Conservation (phyloP, 30 jellyfish, hydroid and myxozoan genomes). For the Haliclystus octoradiatus region DNA sequence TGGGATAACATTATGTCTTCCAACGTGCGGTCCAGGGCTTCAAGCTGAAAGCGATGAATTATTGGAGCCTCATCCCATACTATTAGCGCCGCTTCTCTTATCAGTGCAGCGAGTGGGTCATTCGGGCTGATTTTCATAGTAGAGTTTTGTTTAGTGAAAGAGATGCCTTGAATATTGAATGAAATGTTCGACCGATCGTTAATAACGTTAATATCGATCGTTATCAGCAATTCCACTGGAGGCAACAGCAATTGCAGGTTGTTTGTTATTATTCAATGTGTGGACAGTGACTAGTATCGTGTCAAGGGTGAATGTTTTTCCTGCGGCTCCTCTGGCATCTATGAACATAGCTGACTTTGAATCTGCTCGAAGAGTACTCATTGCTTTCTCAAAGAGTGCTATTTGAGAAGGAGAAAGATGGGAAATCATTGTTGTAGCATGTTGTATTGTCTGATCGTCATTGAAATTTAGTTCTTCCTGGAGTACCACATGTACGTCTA, state of each 20-base stretch:
- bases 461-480: no score
- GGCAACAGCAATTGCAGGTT: background rate
- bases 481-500: no score
- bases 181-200: background rate
- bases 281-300: background rate
- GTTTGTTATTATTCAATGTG: background rate
- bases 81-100: background rate
- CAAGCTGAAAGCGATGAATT: background rate
- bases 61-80: background rate
- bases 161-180: background rate
- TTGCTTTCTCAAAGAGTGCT: no score
- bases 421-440: no score
- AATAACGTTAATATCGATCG: no score
- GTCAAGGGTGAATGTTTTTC: background rate
- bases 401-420: no score
- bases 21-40: background rate
- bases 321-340: background rate
- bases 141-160: background rate
- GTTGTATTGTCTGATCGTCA: no score
- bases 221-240: slow-evolving; percentile 1
- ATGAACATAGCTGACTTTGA: no score
- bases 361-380: no score
- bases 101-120: background rate
- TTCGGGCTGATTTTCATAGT: background rate
- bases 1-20: background rate